Evolutionary conservation across 2,888 invertebrate genomes (phyloP), one percentile per base, ranked within the genome.

Genomic region (Slavum lentiscoides): DNA sequence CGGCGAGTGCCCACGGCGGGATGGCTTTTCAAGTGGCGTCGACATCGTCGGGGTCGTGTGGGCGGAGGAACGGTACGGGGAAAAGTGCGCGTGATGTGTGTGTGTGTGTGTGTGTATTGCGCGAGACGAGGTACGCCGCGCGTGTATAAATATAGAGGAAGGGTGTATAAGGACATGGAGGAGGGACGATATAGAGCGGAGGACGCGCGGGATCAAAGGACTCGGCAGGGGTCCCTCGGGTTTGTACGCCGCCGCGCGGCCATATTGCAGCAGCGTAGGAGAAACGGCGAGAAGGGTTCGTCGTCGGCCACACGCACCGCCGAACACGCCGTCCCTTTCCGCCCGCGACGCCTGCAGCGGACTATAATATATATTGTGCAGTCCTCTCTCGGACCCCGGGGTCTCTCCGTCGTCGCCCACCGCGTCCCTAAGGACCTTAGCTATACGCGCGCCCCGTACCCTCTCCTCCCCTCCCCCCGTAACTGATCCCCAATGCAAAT

Each of bases 201-300:
- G 66, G 49, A 61, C n/a, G n/a, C n/a, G 30, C 53, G 69, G 69
- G 77, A 77, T 77, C 77, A 77, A 77, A 77, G 77, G 77, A 70
- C 69, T 43, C 43, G 8, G 30, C 30, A 30, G 49, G 19, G 55
- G 62, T 76, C 76, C 76, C 68, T 69, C 23, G 76, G 76, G 76
- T 64, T 74, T 64, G 53, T 55, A 19, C 23, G 49, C 13, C 49
- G 43, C 43, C 30, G 49, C 37, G 70, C 49, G 59, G 77, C 77
- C 77, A 77, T 77, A n/a, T 30, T 55, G 49, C 30, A 30, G 30
- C 30, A 30, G 30, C n/a, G 58, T 49, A 62, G 37, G 53, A 53
- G 74, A 74, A 62, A 37, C 39, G 30, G 30, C 15, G 37, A 30
- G 67, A 74, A 80, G 80, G 80, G 80, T 72, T 80, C 64, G 64